Base-by-base conservation (phyloP, 2,888 invertebrate species). In the Amorpha juglandis region DNA sequence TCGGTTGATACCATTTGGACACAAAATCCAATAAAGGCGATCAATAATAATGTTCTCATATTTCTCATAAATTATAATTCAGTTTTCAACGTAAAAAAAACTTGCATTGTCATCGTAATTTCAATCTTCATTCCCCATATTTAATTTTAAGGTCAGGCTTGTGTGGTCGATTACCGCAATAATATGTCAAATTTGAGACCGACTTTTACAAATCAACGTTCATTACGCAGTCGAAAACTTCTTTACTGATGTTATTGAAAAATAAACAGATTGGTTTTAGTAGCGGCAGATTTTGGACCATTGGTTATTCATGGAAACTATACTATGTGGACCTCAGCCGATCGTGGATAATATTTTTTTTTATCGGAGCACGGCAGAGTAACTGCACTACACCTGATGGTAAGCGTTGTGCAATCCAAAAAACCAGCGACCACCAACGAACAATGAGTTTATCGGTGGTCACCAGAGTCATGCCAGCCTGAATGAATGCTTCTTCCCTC, bases 141-240 rank as follows among this genome's bases (percentile, higher is more conserved):
- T 53, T n/a, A n/a, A n/a, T n/a, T n/a, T n/a, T 53, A 47, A 55
- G 64, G 45, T 42, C 45, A 47, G 47, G 16, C 21, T 64, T n/a
- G 53, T 64, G 64, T 64, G 55, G 64, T 53, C 53, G 16, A 42
- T 47, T 53, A 64, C 52, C 47, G 53, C 47, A 63, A 63, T 62
- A 47, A 21, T 35, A 63, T 50, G 14, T 38, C 58, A 19, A 58
- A 58, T 58, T 58, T 58, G 58, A 42, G 19, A 58, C 42, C 42
- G 38, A 58, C 19, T 42, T 38, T 19, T 58, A 35, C n/a, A 58
- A 42, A 42, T 38, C 11, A 19, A 42, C 16, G 58, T 58, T 58
- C 42, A 58, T 58, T 58, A 58, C 19, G 19, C 38, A 19, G 58
- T 19, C 4, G 11, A 19, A 19, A 42, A 38, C 35, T 35, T 53